Base-by-base conservation (phyloP, 2,888 invertebrate species). In the Ectemnius lituratus region DNA sequence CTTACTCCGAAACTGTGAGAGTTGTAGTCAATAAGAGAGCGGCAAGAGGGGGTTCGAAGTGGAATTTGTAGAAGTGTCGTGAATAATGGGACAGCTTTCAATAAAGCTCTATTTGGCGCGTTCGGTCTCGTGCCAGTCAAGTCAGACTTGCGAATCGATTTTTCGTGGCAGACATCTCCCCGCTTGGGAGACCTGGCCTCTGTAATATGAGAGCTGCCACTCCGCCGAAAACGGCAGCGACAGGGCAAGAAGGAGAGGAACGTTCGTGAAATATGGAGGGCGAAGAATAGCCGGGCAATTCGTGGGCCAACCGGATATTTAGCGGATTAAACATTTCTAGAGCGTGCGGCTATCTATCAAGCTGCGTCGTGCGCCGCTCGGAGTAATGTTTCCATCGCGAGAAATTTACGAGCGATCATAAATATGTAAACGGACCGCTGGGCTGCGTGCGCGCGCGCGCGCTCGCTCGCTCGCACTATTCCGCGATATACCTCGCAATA, bases 241-340 rank as follows among this genome's bases (percentile, higher is more conserved):
- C 14, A 52, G 14, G 4, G 14, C 52, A 52, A 52, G 14, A 52
- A 16, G 14, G 16, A 52, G 52, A 16, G 52, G 16, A 52, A 52
- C 52, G 8, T 52, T 52, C 8, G 37, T 37, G 37, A 37, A 37
- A 37, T 37, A 37, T 37, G 37, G 37, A 37, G 37, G 37, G 37
- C 37, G 37, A 37, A 37, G 37, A 45, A 18, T 18, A 28, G 5
- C 45, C 20, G 23, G n/a, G 18, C 28, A 46, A 14, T 57, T 27
- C 16, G 45, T 27, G 62, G 37, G n/a, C 8, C 62, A 16, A 45
- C 62, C 46, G 52, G 46, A 61, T 23, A 58, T 57, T 66, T 45
- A 37, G 0, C 20, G 23, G 60, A 70, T 60, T 45, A 52, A 72
- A 59, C 75, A 23, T 46, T 58, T n/a, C 47, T 45, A 20, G 16